A percentile compares a stretch with the other conserved stretches of the same genome.
These are phyloP conservation scores for Brachyhypopomus gauderio DNA, from an alignment of 2,113 vertebrate species.

Conservation along the genomic window DNA sequence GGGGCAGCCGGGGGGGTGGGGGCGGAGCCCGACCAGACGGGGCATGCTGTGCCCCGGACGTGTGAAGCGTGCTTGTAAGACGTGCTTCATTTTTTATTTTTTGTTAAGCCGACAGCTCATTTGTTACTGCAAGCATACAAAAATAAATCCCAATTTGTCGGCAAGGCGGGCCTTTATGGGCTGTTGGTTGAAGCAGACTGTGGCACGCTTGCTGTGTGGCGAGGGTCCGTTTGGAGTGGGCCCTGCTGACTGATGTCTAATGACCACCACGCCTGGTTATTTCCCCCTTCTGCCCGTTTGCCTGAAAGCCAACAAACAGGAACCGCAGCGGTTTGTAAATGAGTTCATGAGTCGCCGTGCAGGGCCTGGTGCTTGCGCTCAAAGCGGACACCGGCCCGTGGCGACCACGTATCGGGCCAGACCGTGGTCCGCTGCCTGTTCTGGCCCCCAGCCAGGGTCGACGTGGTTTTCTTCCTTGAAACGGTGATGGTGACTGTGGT, in stretches of 20 bases:
- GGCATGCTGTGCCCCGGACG: background rate
- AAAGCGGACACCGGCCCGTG: too few species aligned
- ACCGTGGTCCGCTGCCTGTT: too few species aligned
- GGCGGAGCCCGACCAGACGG: background rate
- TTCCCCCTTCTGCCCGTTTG: background rate
- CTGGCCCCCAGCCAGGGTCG: too few species aligned
- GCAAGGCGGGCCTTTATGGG: background rate
- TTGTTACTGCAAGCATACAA: background rate
- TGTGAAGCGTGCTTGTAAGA: background rate
- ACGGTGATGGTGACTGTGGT: background rate
- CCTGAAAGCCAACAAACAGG: background rate
- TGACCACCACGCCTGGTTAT: background rate
- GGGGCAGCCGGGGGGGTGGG: background rate
- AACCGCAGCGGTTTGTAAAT: background rate
- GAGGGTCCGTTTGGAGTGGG: constrained; percentile 9
- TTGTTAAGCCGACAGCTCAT: background rate
- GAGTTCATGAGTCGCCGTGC: background rate
- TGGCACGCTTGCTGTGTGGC: background rate
- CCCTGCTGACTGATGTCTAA: background rate
- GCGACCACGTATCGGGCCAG: too few species aligned
- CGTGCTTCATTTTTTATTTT: background rate
- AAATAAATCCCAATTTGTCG: background rate
- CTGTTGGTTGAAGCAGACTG: background rate
- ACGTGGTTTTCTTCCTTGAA: too few species aligned
- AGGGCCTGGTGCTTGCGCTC: too few species aligned